Percentiles rank a stretch among this genome's conserved stretches.
These are phyloP conservation scores for Colostygia pectinataria DNA, from an alignment of 2,888 invertebrate species.

Conservation along the genomic window DNA sequence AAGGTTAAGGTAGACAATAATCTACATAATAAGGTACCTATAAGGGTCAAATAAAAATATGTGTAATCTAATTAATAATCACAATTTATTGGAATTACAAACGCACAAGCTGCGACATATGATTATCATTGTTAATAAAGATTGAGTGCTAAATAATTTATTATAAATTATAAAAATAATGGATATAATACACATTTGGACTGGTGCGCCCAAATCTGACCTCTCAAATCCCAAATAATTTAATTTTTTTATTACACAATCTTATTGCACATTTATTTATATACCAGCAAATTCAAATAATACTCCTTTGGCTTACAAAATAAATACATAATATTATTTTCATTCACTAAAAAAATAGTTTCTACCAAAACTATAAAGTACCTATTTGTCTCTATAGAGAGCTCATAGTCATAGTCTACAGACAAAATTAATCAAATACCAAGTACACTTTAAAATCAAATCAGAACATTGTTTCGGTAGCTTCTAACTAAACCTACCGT, in stretches of 20 bases:
- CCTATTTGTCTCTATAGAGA: conserved; percentile 45
- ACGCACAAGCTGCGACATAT: conserved; percentile 77
- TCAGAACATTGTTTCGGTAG: not conserved
- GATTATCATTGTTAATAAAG: conserved; percentile 73
- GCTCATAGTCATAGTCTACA: conserved; percentile 30
- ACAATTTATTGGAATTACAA: conserved; percentile 80
- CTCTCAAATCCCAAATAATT: conserved; percentile 50
- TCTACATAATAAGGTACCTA: too few relatives aligned
- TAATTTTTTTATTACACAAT: conserved; percentile 35
- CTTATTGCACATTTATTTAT: conserved; percentile 45
- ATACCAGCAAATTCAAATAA: conserved; percentile 30
- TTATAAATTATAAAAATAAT: conserved; percentile 59
- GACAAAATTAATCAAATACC: conserved; percentile 15
- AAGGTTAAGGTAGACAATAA: too few relatives aligned
- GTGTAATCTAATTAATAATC: conserved; percentile 72
- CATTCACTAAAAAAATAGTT: conserved; percentile 18
- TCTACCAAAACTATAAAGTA: conserved; percentile 34
- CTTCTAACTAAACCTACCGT: conserved; percentile 10
- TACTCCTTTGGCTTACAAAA: conserved; percentile 42
- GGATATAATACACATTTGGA: conserved; percentile 66
- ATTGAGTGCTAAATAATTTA: conserved; percentile 74
- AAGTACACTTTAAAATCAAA: conserved; percentile 1
- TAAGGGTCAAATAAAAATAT: conserved; percentile 40
- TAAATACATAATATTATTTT: conserved; percentile 15
- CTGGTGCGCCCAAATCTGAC: conserved; percentile 72